Evolutionary conservation across 1,140 invertebrate genomes (phyloP).

Genomic region (Apocrypta bakeri): DNA sequence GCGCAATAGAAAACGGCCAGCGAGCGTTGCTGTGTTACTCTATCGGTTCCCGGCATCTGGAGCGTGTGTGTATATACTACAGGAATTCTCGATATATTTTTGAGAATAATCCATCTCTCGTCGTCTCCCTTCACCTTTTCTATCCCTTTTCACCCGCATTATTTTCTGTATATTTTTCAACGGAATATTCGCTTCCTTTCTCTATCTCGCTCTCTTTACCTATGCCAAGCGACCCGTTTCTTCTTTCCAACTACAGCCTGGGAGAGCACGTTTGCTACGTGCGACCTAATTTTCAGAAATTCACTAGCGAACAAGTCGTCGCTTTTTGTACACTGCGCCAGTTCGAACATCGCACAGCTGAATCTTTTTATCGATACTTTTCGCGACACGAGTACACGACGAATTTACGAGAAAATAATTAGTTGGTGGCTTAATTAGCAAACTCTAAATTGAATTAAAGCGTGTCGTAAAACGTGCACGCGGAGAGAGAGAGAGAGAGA

Average conservation of each 20-base stretch:
- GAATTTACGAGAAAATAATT: not conserved
- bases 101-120: not conserved
- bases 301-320: not conserved
- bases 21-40: not conserved
- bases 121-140: not conserved
- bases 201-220: no score
- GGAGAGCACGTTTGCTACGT: not conserved
- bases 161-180: not conserved
- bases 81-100: conserved; percentile 14
- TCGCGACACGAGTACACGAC: no score
- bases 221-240: conserved; percentile 1
- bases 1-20: not conserved
- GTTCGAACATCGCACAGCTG: no score
- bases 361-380: no score
- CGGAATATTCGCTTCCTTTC: no score
- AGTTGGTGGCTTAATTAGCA: not conserved
- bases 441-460: not conserved
- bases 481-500: no score
- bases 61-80: not conserved
- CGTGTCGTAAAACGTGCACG: no score
- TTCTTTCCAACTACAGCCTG: not conserved
- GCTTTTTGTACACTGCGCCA: no score
- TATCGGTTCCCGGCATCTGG: not conserved
- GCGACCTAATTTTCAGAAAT: conserved; percentile 17
- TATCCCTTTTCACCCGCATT: not conserved